These are phyloP conservation scores for Dione juno DNA, from an alignment of 2,888 invertebrate genomes.

Conservation along the genomic window DNA sequence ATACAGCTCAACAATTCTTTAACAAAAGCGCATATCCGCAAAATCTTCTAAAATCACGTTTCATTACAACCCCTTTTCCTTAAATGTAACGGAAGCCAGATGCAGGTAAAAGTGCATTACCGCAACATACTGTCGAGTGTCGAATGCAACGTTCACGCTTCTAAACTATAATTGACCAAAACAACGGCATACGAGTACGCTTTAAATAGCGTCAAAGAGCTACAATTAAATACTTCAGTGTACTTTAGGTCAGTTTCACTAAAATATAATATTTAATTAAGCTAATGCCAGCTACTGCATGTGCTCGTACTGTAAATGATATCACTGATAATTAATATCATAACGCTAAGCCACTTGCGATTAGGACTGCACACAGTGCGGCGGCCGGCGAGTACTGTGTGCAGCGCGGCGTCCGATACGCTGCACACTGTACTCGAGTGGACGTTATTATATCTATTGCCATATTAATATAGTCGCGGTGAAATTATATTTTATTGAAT, in stretches of 20 bases:
- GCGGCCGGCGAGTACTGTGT: too few relatives aligned
- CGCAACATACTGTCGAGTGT: not conserved
- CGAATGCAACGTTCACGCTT: slow-evolving; percentile 6
- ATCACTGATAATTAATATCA: slow-evolving; percentile 26
- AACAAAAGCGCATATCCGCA: too few relatives aligned
- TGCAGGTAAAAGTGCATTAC: slow-evolving; percentile 25
- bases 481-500: slow-evolving; percentile 13
- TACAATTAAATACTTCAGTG: slow-evolving; percentile 23
- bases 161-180: slow-evolving; percentile 22
- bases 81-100: not conserved
- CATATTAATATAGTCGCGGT: not conserved
- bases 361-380: not conserved
- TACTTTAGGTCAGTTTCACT: slow-evolving; percentile 18
- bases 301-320: slow-evolving; percentile 21
- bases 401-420: too few relatives aligned
- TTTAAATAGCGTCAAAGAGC: slow-evolving; percentile 32
- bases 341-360: slow-evolving; percentile 22
- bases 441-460: not conserved
- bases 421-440: not conserved
- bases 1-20: too few relatives aligned
- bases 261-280: slow-evolving; percentile 29
- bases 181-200: slow-evolving; percentile 32
- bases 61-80: not conserved
- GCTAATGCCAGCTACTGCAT: slow-evolving; percentile 9
- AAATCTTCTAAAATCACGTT: not conserved